Percentiles rank a stretch among this genome's conserved stretches.
Evolutionary conservation across 1,140 invertebrate genomes (phyloP).

Genomic region (Drosophila neocordata): DNA sequence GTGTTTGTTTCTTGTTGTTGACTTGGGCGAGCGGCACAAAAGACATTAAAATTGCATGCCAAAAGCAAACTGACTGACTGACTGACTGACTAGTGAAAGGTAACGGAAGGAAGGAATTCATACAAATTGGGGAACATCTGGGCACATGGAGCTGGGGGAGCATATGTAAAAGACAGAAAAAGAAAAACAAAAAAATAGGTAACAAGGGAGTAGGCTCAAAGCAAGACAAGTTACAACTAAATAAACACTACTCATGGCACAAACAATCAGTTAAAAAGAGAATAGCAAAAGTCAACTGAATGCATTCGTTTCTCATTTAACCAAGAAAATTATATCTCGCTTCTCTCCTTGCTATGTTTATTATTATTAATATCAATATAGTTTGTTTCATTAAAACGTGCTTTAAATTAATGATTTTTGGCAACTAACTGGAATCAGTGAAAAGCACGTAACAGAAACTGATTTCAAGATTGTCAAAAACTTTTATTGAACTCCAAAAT

Average conservation of each 20-base stretch:
- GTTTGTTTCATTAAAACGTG: too few species aligned
- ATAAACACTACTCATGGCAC: not conserved
- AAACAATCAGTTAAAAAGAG: too few species aligned
- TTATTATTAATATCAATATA: too few species aligned
- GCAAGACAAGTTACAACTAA: not conserved
- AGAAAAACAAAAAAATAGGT: not conserved
- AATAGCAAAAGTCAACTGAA: too few species aligned
- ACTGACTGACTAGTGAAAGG: conserved; percentile 21
- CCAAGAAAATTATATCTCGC: too few species aligned
- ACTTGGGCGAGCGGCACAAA: conserved; percentile 47
- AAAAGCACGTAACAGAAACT: too few species aligned
- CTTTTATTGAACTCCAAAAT: too few species aligned
- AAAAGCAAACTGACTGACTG: conserved; percentile 39
- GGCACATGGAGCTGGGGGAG: not conserved
- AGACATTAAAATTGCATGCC: conserved; percentile 77
- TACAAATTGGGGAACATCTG: not conserved
- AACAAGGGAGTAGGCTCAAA: not conserved
- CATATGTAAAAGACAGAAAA: not conserved
- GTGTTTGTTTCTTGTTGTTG: conserved; percentile 58
- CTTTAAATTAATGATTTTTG: too few species aligned
- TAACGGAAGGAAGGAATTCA: not conserved
- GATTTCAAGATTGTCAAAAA: too few species aligned
- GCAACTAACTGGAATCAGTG: too few species aligned
- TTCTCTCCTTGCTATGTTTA: too few species aligned
- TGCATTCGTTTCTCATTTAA: too few species aligned